Conservation (phyloP, 23 tunicate species). For the Styela clava region DNA sequence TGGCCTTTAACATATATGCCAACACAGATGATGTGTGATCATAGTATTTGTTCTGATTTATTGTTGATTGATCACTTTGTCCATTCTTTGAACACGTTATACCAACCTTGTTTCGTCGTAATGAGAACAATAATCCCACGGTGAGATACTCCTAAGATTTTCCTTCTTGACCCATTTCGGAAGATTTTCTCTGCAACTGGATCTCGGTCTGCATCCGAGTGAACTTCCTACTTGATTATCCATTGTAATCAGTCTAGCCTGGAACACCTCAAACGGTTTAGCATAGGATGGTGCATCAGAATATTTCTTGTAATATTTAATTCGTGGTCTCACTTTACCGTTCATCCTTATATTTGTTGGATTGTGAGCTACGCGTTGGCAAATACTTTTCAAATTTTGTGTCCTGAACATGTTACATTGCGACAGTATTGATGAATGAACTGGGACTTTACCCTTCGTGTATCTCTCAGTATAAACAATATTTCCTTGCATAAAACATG, state of each 20-base stretch:
- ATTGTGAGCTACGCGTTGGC: constrained; percentile 9
- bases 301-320: background rate
- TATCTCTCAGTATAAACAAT: too few relatives aligned
- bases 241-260: background rate
- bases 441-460: background rate
- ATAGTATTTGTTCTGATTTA: too few relatives aligned
- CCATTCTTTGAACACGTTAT: too few relatives aligned
- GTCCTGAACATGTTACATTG: constrained; percentile 12
- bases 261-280: background rate
- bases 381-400: background rate
- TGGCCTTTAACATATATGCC: too few relatives aligned
- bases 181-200: background rate
- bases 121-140: constrained; percentile 29
- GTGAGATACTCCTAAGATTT: constrained; percentile 11
- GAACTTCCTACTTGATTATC: constrained; percentile 1
- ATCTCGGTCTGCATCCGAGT: constrained; percentile 9
- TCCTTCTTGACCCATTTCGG: background rate
- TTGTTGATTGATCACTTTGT: too few relatives aligned
- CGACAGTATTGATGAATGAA: background rate
- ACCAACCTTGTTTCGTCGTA: constrained; percentile 19
- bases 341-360: constrained; percentile 1
- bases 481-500: too few relatives aligned
- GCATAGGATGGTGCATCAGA: background rate
- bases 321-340: constrained; percentile 1
- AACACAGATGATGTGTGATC: too few relatives aligned